These are phyloP conservation scores for Turritopsis rubra DNA, from an alignment of 30 jellyfish, hydroid and myxozoan species.

Conservation along the genomic window DNA sequence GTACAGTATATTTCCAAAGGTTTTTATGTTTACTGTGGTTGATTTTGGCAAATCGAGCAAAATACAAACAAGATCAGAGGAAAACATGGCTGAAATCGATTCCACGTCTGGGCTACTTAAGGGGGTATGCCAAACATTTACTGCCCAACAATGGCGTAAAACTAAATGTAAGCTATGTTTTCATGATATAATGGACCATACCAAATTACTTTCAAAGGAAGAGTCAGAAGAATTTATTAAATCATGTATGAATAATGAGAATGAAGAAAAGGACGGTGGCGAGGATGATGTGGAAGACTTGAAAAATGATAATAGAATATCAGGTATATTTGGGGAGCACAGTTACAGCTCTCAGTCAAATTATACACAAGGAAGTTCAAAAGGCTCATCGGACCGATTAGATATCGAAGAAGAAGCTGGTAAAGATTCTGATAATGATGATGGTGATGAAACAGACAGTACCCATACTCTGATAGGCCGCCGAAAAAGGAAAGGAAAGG, in stretches of 20 bases:
- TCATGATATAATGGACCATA: conserved; percentile 51
- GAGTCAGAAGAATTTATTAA: conserved; percentile 32
- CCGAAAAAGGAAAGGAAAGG: conserved; percentile 1
- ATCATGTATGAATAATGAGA: conserved; percentile 7
- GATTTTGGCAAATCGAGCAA: conserved; percentile 2
- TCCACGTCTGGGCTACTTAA: not conserved
- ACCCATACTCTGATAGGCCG: not conserved
- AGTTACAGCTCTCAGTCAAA: conserved; percentile 12
- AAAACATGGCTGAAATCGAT: conserved; percentile 13
- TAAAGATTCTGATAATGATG: conserved; percentile 6
- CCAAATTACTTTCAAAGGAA: conserved; percentile 11
- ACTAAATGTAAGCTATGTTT: conserved; percentile 80
- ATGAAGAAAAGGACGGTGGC: not conserved
- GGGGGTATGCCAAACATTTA: conserved; percentile 47
- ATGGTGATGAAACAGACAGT: conserved; percentile 12
- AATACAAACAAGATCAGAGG: not conserved
- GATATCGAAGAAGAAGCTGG: not conserved
- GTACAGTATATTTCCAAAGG: not conserved
- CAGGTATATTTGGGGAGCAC: not conserved
- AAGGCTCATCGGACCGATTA: conserved; percentile 5
- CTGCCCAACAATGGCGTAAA: conserved; percentile 90
- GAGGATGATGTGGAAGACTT: conserved; percentile 4
- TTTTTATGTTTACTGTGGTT: not conserved
- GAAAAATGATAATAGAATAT: not conserved
- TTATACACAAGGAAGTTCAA: conserved; percentile 6